Evolutionary conservation across 2,888 invertebrate genomes (phyloP).

Genomic region (Oligia strigilis): DNA sequence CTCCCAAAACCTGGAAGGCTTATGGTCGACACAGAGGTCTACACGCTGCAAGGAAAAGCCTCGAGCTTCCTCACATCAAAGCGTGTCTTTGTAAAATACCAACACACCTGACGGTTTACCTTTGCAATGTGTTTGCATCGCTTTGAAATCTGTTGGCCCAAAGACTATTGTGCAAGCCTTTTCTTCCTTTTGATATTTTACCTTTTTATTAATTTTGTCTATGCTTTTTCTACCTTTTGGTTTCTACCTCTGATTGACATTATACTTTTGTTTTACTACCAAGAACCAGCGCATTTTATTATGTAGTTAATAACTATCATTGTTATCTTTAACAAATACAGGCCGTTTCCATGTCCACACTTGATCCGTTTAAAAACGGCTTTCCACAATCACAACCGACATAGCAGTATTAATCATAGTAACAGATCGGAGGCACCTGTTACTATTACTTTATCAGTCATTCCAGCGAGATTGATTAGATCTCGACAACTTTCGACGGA

Average conservation of each 20-base stretch:
- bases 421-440: conserved; percentile 57
- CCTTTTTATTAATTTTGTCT: too few species aligned
- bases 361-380: too few species aligned
- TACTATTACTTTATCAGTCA: conserved; percentile 44
- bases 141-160: background rate
- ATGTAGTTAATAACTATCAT: too few species aligned
- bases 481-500: conserved; percentile 34
- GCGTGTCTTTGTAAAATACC: background rate
- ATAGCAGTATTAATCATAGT: conserved; percentile 51
- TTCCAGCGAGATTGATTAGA: conserved; percentile 48
- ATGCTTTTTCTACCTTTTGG: too few species aligned
- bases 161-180: too few species aligned
- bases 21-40: background rate
- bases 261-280: too few species aligned
- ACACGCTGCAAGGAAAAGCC: background rate
- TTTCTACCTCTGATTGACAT: too few species aligned
- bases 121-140: background rate
- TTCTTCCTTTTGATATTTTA: too few species aligned
- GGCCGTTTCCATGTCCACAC: too few species aligned
- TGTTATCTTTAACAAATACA: background rate
- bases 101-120: background rate
- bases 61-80: background rate
- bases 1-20: background rate
- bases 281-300: too few species aligned
- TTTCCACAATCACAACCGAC: conserved; percentile 11